Evolutionary conservation across 2,888 invertebrate genomes (phyloP).

Genomic region (Melieria omissa): DNA sequence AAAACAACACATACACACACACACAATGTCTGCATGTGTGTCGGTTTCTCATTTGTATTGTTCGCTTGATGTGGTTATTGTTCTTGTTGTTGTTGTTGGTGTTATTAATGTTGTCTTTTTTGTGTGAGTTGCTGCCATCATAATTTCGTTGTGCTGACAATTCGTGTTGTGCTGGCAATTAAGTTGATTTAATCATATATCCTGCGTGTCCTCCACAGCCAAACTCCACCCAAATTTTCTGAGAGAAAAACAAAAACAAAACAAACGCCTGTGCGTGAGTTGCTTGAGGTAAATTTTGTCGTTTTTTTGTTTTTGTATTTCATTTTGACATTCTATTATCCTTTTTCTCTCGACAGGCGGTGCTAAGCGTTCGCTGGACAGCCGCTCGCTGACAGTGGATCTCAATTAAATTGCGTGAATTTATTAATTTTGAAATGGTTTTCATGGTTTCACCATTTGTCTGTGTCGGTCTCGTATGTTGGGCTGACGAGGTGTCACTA

Average conservation of each 20-base stretch:
- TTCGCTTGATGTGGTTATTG: neutral
- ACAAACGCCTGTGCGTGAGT: too few relatives aligned
- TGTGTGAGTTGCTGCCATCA: neutral
- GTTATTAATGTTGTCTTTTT: conserved; percentile 7
- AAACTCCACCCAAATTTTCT: too few relatives aligned
- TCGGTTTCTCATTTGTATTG: neutral
- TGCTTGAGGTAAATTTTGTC: too few relatives aligned
- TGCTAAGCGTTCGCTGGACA: neutral
- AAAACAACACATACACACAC: neutral
- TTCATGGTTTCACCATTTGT: too few relatives aligned
- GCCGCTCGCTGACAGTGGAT: neutral
- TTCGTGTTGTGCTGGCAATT: conserved; percentile 35
- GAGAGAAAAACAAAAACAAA: too few relatives aligned
- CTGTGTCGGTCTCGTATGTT: too few relatives aligned
- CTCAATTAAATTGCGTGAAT: conserved; percentile 22
- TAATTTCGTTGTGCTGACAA: conserved; percentile 29
- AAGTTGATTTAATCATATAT: conserved; percentile 31
- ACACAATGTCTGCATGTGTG: conserved; percentile 17
- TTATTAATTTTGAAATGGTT: conserved; percentile 8
- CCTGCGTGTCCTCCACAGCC: too few relatives aligned
- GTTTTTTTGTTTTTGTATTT: too few relatives aligned
- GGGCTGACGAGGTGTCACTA: too few relatives aligned
- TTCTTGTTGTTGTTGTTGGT: conserved; percentile 15
- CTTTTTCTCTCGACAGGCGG: neutral
- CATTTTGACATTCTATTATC: too few relatives aligned